A percentile compares a stretch with the other conserved stretches of the same genome.
These are phyloP conservation scores for Ibycter americanus DNA, from an alignment of 2,797 vertebrate genomes.

Conservation along the genomic window DNA sequence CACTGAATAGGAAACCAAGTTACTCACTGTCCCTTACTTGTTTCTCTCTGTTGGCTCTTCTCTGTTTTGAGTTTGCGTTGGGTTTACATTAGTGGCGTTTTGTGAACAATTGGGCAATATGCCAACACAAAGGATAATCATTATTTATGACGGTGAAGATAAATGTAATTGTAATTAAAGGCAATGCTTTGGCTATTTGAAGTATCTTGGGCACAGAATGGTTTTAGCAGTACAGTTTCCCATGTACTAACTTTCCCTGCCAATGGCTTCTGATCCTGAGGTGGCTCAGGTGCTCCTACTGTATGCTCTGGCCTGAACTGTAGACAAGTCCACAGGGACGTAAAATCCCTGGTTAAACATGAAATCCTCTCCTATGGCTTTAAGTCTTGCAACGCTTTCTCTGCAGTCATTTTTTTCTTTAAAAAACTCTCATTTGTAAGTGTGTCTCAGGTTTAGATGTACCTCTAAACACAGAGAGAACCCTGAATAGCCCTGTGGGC, in stretches of 20 bases:
- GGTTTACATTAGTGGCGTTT: neutral
- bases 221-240: neutral
- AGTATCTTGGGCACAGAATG: neutral
- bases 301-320: fast-evolving
- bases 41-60: neutral
- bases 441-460: neutral
- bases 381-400: neutral
- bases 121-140: neutral
- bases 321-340: neutral
- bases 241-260: neutral
- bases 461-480: neutral
- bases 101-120: neutral
- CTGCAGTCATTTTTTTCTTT: neutral
- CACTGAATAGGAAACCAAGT: neutral
- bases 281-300: neutral
- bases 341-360: neutral
- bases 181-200: neutral
- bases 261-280: neutral
- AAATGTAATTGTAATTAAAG: neutral
- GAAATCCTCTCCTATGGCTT: fast-evolving
- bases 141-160: neutral
- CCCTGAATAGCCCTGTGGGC: neutral
- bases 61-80: neutral
- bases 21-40: neutral
- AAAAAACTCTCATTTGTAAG: neutral